A percentile compares a stretch with the other conserved stretches of the same genome.
These are phyloP conservation scores for Chelonus formosanus DNA, from an alignment of 2,888 invertebrate species.

Conservation along the genomic window DNA sequence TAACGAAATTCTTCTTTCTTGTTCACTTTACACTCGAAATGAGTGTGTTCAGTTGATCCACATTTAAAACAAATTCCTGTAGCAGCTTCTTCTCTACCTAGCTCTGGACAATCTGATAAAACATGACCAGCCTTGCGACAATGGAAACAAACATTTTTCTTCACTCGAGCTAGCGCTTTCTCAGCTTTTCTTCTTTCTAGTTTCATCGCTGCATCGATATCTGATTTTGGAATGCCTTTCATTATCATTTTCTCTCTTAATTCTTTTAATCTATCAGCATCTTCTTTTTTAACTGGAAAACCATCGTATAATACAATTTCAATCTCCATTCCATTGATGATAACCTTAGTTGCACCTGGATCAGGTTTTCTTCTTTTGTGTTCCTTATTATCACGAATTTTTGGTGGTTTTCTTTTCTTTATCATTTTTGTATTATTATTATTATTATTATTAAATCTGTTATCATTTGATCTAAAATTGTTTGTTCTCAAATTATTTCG, in stretches of 20 bases:
- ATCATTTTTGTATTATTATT: slow-evolving; percentile 26
- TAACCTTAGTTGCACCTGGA: slow-evolving; percentile 65
- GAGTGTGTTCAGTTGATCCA: slow-evolving; percentile 87
- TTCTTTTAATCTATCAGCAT: slow-evolving; percentile 72
- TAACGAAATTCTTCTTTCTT: slow-evolving; percentile 76
- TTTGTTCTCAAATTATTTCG: slow-evolving; percentile 11
- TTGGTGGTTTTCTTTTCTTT: slow-evolving; percentile 61
- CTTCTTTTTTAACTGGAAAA: slow-evolving; percentile 77
- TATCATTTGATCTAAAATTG: not conserved
- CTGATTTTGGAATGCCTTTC: slow-evolving; percentile 74
- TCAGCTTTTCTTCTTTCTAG: slow-evolving; percentile 77
- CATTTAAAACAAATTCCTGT: slow-evolving; percentile 88
- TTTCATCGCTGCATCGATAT: slow-evolving; percentile 74
- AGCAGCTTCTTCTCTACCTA: slow-evolving; percentile 68
- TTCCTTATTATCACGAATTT: slow-evolving; percentile 64
- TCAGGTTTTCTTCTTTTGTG: slow-evolving; percentile 62
- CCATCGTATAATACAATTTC: slow-evolving; percentile 74
- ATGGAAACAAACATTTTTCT: slow-evolving; percentile 80
- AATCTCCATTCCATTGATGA: slow-evolving; percentile 73
- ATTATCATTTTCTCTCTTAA: slow-evolving; percentile 73
- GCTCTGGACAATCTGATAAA: slow-evolving; percentile 81
- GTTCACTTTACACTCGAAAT: slow-evolving; percentile 77
- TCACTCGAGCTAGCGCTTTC: slow-evolving; percentile 73
- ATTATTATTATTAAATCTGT: not conserved
- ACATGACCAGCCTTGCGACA: slow-evolving; percentile 83